Percentiles rank a stretch among this genome's conserved stretches.
These are phyloP conservation scores for Oenanthe oenanthe DNA, from an alignment of 2,113 vertebrate genomes.

Conservation along the genomic window DNA sequence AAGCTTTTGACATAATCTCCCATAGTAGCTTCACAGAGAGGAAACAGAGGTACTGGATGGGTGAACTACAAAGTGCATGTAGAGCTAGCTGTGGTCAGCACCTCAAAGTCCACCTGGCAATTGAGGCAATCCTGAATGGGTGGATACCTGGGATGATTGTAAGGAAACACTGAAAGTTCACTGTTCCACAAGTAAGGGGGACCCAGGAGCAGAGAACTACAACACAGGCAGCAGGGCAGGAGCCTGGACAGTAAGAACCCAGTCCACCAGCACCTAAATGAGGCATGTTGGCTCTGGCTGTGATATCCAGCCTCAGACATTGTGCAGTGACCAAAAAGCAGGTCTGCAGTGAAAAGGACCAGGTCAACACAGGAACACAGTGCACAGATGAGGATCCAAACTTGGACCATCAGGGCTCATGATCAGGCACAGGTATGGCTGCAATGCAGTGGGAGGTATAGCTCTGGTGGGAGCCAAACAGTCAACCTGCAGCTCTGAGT, in stretches of 20 bases:
- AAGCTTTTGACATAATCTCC: background rate
- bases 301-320: background rate
- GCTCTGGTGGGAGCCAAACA: background rate
- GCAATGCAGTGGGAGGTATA: background rate
- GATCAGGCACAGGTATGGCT: background rate
- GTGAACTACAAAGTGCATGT: background rate
- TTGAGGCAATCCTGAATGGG: background rate
- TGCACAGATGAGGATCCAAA: background rate
- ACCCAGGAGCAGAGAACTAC: background rate
- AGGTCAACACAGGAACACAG: background rate
- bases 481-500: background rate
- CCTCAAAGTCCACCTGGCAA: background rate
- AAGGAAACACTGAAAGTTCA: background rate
- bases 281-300: background rate
- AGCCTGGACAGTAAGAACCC: background rate
- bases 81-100: background rate
- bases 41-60: background rate
- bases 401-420: background rate
- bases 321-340: background rate
- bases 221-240: background rate
- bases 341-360: background rate
- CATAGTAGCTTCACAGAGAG: background rate
- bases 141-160: fast-evolving
- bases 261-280: background rate
- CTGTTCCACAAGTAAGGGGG: background rate